Evolutionary conservation across 2,888 invertebrate genomes (phyloP), one percentile per base, ranked within the genome.

Genomic region (Nomada fabriciana): DNA sequence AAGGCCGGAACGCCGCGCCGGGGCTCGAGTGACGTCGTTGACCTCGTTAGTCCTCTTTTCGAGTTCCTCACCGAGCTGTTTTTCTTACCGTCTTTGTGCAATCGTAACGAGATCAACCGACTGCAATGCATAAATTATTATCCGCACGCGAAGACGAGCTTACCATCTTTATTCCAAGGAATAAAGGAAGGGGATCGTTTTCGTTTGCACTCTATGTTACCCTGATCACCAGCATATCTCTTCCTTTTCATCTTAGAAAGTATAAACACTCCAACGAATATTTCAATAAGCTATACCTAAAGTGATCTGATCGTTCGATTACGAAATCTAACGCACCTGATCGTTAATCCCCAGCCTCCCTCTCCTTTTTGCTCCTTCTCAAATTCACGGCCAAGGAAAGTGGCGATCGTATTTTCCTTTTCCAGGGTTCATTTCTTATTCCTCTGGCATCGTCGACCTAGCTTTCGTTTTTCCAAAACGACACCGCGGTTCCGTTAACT

Each of bases 21-120:
- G 36, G 47, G 47, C 47, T 47, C 76, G 75, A 83, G 78, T 68
- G 75, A 75, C 83, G 81, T 78, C 82, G 80, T 78, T 87, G 87
- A 87, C 87, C 87, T 85, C 87, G 81, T 87, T 87, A 81, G 71
- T 73, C 75, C 77, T 85, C 87, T 74, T 81, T 78, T 83, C 82
- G 75, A 75, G 69, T 67, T 43, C 79, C 68, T 67, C 76, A 18
- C 79, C 68, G 74, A 59, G 75, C 68, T 65, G 67, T 76, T 72
- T 81, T 82, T 81, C 82, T 13, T 60, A 60, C 64, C 76, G 70
- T 47, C 63, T 83, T 85, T 81, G 80, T 80, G 80, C 85, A 84
- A 83, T 76, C 83, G 85, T 64, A 68, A 80, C 25, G 76, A 86
- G 86, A 81, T 83, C 83, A 69, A 61, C 76, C 60, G 73, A 36